Percentiles rank a stretch among this genome's conserved stretches.
Evolutionary conservation across 2,797 vertebrate genomes (phyloP).

Genomic region (Darevskia nairensis): DNA sequence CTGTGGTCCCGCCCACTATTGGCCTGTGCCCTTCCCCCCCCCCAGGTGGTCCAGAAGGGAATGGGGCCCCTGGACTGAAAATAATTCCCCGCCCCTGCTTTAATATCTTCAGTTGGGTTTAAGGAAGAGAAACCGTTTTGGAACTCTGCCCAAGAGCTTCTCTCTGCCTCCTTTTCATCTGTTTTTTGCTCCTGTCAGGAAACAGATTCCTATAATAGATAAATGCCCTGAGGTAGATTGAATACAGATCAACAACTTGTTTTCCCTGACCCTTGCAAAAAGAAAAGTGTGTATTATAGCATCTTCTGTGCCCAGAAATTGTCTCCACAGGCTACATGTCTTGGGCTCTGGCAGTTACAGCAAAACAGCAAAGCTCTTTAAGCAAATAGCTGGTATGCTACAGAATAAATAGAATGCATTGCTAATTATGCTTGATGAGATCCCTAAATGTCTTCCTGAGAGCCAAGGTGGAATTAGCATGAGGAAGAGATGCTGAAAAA

Average conservation of each 20-base stretch:
- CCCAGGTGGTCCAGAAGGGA: no score
- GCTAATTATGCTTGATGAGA: constrained; percentile 48
- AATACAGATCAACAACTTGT: constrained; percentile 29
- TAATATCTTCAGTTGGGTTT: not conserved
- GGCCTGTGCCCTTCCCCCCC: no score
- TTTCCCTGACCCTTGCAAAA: constrained; percentile 39
- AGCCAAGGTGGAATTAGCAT: constrained; percentile 34
- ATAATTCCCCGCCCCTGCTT: no score
- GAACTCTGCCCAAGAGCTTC: not conserved
- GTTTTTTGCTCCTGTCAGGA: constrained; percentile 6
- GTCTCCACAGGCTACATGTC: constrained; percentile 36
- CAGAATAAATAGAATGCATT: constrained; percentile 53
- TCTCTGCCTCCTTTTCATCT: not conserved
- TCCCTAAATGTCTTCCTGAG: constrained; percentile 38
- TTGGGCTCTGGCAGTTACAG: constrained; percentile 21
- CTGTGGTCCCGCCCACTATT: no score
- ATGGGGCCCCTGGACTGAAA: no score
- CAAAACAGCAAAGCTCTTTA: constrained; percentile 50
- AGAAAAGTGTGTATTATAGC: constrained; percentile 40
- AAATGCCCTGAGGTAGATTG: constrained; percentile 34
- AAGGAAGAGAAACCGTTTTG: not conserved
- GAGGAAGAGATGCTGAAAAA: constrained; percentile 45
- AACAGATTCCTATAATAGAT: constrained; percentile 42
- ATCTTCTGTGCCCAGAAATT: constrained; percentile 21
- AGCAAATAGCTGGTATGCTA: constrained; percentile 47